phyloP scores from a whole-genome alignment of 2,113 vertebrate genomes.

The Boleophthalmus pectinirostris region DNA sequence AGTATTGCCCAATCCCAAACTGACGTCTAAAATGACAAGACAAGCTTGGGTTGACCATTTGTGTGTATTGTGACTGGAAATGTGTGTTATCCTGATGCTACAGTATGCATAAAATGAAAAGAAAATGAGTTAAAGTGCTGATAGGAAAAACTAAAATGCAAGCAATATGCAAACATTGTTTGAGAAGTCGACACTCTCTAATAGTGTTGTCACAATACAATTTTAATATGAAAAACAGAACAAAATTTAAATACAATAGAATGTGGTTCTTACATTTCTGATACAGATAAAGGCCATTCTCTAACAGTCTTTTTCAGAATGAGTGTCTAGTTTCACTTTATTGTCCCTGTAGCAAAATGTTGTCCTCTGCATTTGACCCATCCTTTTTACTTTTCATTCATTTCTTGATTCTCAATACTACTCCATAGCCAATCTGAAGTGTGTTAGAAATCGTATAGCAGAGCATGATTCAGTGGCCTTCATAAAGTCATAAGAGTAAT shows the following conservation, averaged over 20 bases:
- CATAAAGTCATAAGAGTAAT: constrained; percentile 5
- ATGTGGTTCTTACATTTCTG: too few relatives aligned
- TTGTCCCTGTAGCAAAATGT: too few relatives aligned
- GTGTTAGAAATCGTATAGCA: constrained; percentile 20
- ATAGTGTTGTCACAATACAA: not conserved
- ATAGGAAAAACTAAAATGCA: constrained; percentile 13
- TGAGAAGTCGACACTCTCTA: not conserved
- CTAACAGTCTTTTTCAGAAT: too few relatives aligned
- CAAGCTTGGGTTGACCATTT: not conserved
- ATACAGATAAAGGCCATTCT: too few relatives aligned
- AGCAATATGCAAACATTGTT: not conserved
- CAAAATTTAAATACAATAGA: not conserved
- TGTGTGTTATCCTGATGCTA: not conserved
- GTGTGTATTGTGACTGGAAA: constrained; percentile 3
- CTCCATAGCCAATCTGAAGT: constrained; percentile 10
- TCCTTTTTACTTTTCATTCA: too few relatives aligned
- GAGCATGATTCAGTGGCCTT: constrained; percentile 22
- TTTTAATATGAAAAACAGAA: too few relatives aligned
- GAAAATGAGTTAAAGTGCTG: not conserved
- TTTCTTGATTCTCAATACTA: not conserved
- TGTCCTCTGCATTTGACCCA: too few relatives aligned
- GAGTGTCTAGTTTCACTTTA: too few relatives aligned
- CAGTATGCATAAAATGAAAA: not conserved
- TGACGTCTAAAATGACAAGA: constrained; percentile 3
- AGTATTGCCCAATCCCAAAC: constrained; percentile 22